Evolutionary conservation across 2,797 vertebrate genomes (phyloP).

Genomic region (Gorsachius magnificus): DNA sequence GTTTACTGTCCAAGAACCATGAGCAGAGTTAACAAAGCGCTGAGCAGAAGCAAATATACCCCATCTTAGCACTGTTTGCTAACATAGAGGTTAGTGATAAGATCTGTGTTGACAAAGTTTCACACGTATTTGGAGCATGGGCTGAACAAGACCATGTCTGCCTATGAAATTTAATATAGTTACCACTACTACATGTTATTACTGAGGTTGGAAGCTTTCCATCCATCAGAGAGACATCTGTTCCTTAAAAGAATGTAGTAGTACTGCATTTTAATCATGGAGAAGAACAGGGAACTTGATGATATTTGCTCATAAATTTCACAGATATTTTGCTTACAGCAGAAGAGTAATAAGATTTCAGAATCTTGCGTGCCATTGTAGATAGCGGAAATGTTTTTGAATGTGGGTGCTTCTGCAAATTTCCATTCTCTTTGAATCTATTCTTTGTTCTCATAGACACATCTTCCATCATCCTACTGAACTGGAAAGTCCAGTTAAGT

Average conservation of each 20-base stretch:
- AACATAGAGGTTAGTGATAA: background rate
- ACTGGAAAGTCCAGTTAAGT: background rate
- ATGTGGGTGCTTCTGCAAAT: background rate
- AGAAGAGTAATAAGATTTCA: background rate
- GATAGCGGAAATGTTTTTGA: background rate
- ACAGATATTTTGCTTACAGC: background rate
- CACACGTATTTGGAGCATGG: background rate
- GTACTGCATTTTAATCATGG: background rate
- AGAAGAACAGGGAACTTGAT: background rate
- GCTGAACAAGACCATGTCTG: background rate
- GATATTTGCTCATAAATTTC: background rate
- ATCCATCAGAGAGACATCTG: background rate
- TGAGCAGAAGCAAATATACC: background rate
- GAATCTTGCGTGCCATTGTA: background rate
- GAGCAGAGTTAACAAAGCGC: background rate
- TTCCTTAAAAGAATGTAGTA: background rate
- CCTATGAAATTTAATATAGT: background rate
- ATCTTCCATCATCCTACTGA: background rate
- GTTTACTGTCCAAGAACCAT: background rate
- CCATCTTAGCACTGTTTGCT: background rate
- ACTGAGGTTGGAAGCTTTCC: background rate
- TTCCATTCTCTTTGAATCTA: background rate
- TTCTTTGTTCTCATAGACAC: background rate
- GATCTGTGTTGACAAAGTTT: background rate
- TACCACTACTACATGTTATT: background rate